Percentiles rank a stretch among this genome's conserved stretches.
These are phyloP conservation scores for Pseudobourletiella spinata DNA, from an alignment of 1,140 invertebrate species.

Conservation along the genomic window DNA sequence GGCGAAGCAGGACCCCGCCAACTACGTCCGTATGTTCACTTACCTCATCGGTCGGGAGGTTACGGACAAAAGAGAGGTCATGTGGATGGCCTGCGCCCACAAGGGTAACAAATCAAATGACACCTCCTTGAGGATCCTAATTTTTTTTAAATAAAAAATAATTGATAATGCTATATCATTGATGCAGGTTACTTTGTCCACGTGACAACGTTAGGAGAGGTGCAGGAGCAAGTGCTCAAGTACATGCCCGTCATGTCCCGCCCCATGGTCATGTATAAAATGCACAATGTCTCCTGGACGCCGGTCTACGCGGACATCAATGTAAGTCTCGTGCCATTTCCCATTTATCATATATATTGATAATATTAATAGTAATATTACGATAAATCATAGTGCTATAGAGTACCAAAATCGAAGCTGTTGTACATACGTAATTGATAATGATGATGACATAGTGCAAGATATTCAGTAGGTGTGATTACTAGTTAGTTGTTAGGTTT, in stretches of 20 bases:
- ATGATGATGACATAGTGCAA: too few species aligned
- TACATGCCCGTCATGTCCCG: constrained; percentile 84
- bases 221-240: constrained; percentile 84
- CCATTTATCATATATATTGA: background rate
- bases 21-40: constrained; percentile 81
- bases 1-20: constrained; percentile 42
- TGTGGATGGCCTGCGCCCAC: constrained; percentile 96
- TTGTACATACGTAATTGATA: too few species aligned
- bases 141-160: too few species aligned
- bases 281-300: constrained; percentile 79
- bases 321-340: constrained; percentile 51
- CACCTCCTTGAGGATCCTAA: too few species aligned
- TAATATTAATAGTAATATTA: too few species aligned
- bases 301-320: constrained; percentile 84
- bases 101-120: constrained; percentile 59
- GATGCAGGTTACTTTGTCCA: constrained; percentile 84
- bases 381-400: too few species aligned
- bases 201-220: constrained; percentile 82
- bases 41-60: constrained; percentile 94
- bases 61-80: constrained; percentile 78
- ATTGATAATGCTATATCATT: too few species aligned
- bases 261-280: constrained; percentile 67
- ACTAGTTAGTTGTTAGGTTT: too few species aligned
- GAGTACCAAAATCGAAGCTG: too few species aligned
- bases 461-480: too few species aligned